Percentiles rank a stretch among this genome's conserved stretches.
Conservation (phyloP, 2,888 invertebrate genomes). For the Erebia epiphron region DNA sequence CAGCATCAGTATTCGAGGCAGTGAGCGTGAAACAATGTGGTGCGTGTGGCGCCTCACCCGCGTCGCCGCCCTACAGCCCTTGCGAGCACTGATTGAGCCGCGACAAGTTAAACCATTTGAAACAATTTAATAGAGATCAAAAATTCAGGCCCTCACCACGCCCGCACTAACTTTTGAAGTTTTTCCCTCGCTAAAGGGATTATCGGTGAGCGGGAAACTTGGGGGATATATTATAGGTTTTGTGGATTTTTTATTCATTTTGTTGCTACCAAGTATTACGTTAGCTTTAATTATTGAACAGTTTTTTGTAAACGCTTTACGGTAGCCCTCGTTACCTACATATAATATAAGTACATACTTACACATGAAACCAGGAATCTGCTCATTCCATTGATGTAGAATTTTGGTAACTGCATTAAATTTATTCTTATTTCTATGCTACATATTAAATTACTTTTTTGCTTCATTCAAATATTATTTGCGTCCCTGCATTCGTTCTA, state of each 20-base stretch:
- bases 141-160: constrained; percentile 75
- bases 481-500: too few species aligned
- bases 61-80: constrained; percentile 17
- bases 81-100: constrained; percentile 76
- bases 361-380: too few species aligned
- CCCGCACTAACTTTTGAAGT: constrained; percentile 83
- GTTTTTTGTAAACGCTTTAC: not conserved
- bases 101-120: constrained; percentile 84
- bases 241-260: constrained; percentile 60
- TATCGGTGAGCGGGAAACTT: constrained; percentile 74
- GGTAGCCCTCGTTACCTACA: not conserved
- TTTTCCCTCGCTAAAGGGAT: constrained; percentile 82
- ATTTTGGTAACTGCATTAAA: too few species aligned
- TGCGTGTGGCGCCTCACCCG: constrained; percentile 50
- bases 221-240: constrained; percentile 74
- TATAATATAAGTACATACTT: not conserved
- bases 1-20: constrained; percentile 64
- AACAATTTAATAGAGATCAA: constrained; percentile 84
- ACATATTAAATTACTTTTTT: too few species aligned
- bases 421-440: too few species aligned
- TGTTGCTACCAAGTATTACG: constrained; percentile 41
- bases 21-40: constrained; percentile 60
- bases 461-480: too few species aligned
- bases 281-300: constrained; percentile 46
- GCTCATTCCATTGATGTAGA: too few species aligned